Base-by-base conservation (phyloP, 2,797 vertebrate species). In the Betta splendens region DNA sequence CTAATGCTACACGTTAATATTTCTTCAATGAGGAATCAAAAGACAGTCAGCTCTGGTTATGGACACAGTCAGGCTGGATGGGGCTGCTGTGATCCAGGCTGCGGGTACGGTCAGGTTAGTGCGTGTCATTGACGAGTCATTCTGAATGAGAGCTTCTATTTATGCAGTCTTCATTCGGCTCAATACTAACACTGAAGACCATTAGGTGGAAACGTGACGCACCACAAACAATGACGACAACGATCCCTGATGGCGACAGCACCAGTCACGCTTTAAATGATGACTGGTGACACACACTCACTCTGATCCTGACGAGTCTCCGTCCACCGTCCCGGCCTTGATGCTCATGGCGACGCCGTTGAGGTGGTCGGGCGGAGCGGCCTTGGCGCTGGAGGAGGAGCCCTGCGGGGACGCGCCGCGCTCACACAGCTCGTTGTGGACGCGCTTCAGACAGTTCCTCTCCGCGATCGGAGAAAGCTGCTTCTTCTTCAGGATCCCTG, bases 241-340 rank as follows among this genome's bases (percentile, higher is more conserved):
- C 60, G 35, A 44, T 40, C 60, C 72, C 50, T 75, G 68, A 56
- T 36, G 69, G 76, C 64, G 26, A 36, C 47, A 16, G 33, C 42
- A 68, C 70, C 54, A 11, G 12, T 26, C 5, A 9, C 20, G 57
- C 36, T 25, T 18, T 22, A n/a, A n/a, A n/a, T n/a, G n/a, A n/a
- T n/a, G n/a, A n/a, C n/a, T 22, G 17, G 7, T 7, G 13, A 26
- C 39, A 95, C 95, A 26, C 39, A 95, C 95, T 96, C 90, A 98
- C 97, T 98, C 96, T 22, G 97, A 98, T 80, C 94, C 95, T 0
- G 96, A 98, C 0, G 97, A 98, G 84, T 98, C 95, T 12, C 95
- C 95, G 0, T 96, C 94, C 66, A 93, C 93, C 0, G 93, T 95
- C 81, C 93, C 93, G 0, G 92, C 93, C 71, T 91, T 93, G 89